Conservation (phyloP, 2,888 invertebrate genomes). For the Drosophila quasianomalipes region DNA sequence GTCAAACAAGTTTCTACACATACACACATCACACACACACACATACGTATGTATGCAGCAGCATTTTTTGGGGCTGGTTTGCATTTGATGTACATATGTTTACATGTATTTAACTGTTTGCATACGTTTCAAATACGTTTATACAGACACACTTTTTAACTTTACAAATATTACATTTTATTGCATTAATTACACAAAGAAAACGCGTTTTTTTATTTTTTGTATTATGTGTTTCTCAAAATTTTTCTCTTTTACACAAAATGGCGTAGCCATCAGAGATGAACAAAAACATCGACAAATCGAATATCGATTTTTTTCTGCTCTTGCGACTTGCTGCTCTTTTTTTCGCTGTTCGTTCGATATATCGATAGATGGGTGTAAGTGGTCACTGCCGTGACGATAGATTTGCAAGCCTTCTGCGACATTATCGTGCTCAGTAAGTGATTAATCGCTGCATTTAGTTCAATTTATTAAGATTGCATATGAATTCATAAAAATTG, state of each 20-base stretch:
- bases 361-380: constrained; percentile 14
- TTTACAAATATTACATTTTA: background rate
- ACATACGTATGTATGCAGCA: constrained; percentile 21
- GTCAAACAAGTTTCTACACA: constrained; percentile 54
- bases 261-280: constrained; percentile 58
- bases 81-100: background rate
- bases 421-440: background rate
- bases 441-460: background rate
- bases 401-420: too few species aligned
- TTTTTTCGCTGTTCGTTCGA: background rate
- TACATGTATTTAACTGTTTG: background rate
- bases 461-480: background rate
- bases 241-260: constrained; percentile 68
- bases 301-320: constrained; percentile 2
- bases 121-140: background rate
- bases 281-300: constrained; percentile 7
- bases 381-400: background rate
- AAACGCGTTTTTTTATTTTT: constrained; percentile 10
- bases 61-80: background rate
- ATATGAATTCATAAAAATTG: background rate
- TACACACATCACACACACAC: constrained; percentile 15
- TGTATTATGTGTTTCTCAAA: constrained; percentile 36
- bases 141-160: constrained; percentile 4
- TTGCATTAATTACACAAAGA: constrained; percentile 13
- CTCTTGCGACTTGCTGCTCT: background rate